Base-by-base conservation (phyloP, 2,113 vertebrate genomes). In the Rafetus swinhoei region DNA sequence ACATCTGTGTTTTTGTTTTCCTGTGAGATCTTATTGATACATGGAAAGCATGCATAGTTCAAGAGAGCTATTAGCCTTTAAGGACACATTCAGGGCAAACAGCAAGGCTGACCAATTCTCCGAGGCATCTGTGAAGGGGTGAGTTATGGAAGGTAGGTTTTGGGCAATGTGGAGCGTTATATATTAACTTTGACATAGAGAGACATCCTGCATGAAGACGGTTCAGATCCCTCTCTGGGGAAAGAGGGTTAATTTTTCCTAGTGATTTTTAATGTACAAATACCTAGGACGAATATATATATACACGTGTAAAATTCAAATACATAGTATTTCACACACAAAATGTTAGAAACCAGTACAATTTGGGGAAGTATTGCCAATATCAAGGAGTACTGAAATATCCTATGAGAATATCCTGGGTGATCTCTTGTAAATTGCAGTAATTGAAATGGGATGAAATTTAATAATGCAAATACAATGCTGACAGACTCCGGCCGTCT, bases 1-100 rank as follows among this genome's bases (percentile, higher is more conserved):
- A 0, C 50, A 21, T 25, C 19, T 87, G 3, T 35, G 0, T 0
- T 21, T 55, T 24, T 2, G 1, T 0, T 29, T 74, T 74, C n/a
- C 35, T 74, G 35, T 3, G 10, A 39, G 11, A 21, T 74, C 19
- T 39, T 39, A 39, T 39, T 74, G n/a, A 22, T 74, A 39, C 19
- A 39, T 39, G n/a, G 18, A 39, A 19, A 22, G 35, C 18, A 39
- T 39, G 9, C 19, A 74, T 39, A 39, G 21, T 39, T 39, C 69
- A 22, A 74, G 32, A 72, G 35, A 39, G n/a, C 35, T 39, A 22
- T 74, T 74, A 3, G 1, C 24, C 16, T 6, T 3, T 2, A 56
- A 45, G 55, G 53, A 54, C 1, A 54, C 8, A 1, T 14, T 54
- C 22, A 83, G 3, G 29, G 4, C 7, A 81, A 88, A 69, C 2